Base-by-base conservation (phyloP, 2,888 invertebrate species). In the Melipona beecheii region DNA sequence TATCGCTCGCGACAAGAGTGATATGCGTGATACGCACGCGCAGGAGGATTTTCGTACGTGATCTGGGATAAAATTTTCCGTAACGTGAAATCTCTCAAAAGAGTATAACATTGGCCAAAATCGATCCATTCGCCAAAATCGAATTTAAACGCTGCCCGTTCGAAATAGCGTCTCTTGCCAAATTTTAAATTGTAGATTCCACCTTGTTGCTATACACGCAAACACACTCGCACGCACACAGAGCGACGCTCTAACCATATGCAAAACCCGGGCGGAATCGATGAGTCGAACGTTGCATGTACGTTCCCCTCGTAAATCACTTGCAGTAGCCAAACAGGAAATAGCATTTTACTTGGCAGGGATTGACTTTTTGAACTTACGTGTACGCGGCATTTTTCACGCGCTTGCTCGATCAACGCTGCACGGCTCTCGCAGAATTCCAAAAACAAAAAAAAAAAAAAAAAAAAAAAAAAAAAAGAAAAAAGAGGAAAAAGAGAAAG, bases 281-380 rank as follows among this genome's bases (percentile, higher is more conserved):
- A 73, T 62, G 50, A 62, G 60, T 73, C 60, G 72, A 62, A 73
- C 60, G n/a, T 49, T 50, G 43, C 43, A 43, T 43, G 60, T 49
- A 49, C 72, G 60, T 49, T 50, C 43, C 72, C 60, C 72, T 73
- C 72, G 72, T 73, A 73, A 73, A 73, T 73, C 62, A 73, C 72
- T 49, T n/a, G 50, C 72, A 50, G 49, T n/a, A 60, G 6, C 31
- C 49, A 31, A 72, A 60, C 72, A 73, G 72, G 72, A 73, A 73
- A 73, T 73, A 62, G 62, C 62, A 62, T 73, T 73, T 62, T 62
- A 50, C 72, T 62, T 50, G 50, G 15, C 17, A 62, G 21, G 27
- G 49, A 73, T 31, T 73, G 49, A 62, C 49, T 62, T 62, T 36
- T 50, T n/a, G 49, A 9, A 60, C 60, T 60, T 62, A 60, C 60